phyloP scores from a whole-genome alignment of 2,113 vertebrate genomes.

The Probosciger aterrimus region DNA sequence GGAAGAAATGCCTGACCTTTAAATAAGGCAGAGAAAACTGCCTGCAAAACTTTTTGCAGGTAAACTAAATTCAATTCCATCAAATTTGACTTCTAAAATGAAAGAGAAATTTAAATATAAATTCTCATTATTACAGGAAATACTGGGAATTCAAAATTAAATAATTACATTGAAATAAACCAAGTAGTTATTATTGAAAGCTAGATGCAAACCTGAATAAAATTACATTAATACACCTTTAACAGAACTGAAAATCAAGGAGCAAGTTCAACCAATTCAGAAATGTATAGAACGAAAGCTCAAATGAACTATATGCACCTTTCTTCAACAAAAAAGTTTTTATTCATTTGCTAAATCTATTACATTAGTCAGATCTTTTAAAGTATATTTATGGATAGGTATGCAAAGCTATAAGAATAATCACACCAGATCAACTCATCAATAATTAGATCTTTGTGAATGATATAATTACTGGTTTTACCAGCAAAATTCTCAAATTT shows the following conservation, averaged over 20 bases:
- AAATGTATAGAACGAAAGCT: background rate
- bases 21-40: background rate
- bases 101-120: background rate
- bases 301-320: background rate
- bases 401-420: background rate
- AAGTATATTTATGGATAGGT: background rate
- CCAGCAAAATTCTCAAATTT: background rate
- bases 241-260: background rate
- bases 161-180: background rate
- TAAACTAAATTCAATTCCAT: background rate
- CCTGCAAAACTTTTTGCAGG: background rate
- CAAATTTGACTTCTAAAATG: background rate
- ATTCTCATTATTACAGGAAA: background rate
- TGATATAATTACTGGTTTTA: background rate
- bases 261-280: background rate
- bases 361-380: background rate
- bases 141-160: background rate
- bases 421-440: background rate
- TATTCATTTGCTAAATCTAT: background rate
- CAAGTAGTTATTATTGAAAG: background rate
- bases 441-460: background rate
- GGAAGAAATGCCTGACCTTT: background rate
- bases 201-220: background rate
- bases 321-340: background rate
- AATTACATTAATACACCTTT: background rate